Percentiles rank a stretch among this genome's conserved stretches.
Conservation (phyloP, 2,797 vertebrate species). For the Aeoliscus strigatus region DNA sequence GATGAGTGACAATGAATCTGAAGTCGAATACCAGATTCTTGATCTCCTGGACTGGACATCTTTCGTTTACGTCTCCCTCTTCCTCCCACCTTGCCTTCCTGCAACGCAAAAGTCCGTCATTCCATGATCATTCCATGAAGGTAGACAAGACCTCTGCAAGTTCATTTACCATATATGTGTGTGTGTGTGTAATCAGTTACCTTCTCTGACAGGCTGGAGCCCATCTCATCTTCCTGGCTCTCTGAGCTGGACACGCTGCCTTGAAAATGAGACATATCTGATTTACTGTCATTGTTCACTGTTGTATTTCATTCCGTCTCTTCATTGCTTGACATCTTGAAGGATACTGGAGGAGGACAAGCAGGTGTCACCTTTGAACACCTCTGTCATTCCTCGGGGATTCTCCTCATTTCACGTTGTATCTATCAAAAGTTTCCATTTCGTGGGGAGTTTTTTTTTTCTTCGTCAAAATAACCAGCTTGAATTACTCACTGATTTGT, state of each 20-base stretch:
- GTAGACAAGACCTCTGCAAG: too few species aligned
- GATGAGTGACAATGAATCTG: not conserved
- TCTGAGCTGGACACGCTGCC: constrained; percentile 59
- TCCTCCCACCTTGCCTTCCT: constrained; percentile 63
- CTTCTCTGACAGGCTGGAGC: constrained; percentile 57
- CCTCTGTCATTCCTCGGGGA: too few species aligned
- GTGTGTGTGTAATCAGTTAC: constrained; percentile 27
- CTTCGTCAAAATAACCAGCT: too few species aligned
- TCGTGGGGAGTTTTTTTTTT: too few species aligned
- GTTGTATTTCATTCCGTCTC: too few species aligned
- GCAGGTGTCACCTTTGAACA: not conserved
- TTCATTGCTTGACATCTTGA: too few species aligned
- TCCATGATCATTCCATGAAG: too few species aligned
- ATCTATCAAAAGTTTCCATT: too few species aligned
- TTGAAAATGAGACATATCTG: constrained; percentile 36
- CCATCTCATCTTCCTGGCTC: constrained; percentile 58
- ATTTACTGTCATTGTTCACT: too few species aligned
- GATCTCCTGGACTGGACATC: constrained; percentile 34
- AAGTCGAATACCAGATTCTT: constrained; percentile 44
- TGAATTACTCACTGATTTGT: constrained; percentile 61
- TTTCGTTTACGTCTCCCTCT: constrained; percentile 54
- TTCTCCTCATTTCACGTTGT: too few species aligned
- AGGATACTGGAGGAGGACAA: not conserved
- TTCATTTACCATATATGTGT: too few species aligned
- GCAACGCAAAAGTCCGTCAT: constrained; percentile 7